Evolutionary conservation across 1,140 invertebrate genomes (phyloP), one percentile per base, ranked within the genome.

Genomic region (Bicyclus anynana): DNA sequence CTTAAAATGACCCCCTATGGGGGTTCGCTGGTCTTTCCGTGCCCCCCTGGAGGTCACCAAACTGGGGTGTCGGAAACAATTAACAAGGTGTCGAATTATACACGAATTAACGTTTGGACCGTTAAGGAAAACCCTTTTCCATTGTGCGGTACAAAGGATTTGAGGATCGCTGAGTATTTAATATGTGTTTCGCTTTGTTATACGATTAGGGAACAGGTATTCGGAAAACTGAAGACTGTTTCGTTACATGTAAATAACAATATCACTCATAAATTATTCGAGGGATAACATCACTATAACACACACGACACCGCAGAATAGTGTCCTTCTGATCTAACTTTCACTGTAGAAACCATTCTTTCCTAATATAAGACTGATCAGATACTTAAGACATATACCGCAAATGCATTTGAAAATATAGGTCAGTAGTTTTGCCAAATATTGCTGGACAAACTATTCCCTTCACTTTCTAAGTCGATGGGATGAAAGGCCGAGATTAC

Each of bases 21-120:
- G 67, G 69, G 77, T 58, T 59, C 59, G 80, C 76, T 70, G 74
- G 69, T 80, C 76, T 70, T 74, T 65, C 74, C 71, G 70, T 67
- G 65, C 74, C 67, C 59, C 66, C 68, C 59, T 61, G 63, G 74
- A 80, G 84, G 84, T 83, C 80, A 83, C 80, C 82, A 87, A 82
- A 84, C 81, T 67, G 72, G 80, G 77, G 80, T 77, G 79, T 85
- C 74, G 80, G 71, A 85, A 87, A 87, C 84, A 88, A 88, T 88
- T 88, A 88, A 88, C 84, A 84, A 86, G 84, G 84, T 88, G 84
- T 88, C 84, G 85, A 88, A 88, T 88, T 86, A 86, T 82, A 88
- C 80, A 79, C 80, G 79, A 86, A 86, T 88, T 88, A 88, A 82
- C 80, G 81, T 74, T 80, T 71, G 60, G 74, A 76, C 73, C 78